Evolutionary conservation across 2,797 vertebrate genomes (phyloP).

Genomic region (Epinephelus awoara): DNA sequence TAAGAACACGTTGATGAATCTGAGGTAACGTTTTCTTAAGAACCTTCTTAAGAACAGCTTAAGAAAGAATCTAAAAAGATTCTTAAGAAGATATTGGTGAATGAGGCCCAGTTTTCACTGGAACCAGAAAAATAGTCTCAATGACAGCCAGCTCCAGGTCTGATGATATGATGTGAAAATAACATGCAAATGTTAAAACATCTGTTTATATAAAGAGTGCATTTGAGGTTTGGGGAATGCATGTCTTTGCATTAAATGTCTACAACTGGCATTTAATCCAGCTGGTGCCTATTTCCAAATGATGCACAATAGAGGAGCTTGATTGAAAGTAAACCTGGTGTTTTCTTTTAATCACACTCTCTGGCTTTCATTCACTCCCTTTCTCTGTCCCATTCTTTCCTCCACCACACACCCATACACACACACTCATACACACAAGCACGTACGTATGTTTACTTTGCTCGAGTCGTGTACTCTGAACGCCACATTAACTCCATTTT

Average conservation of each 20-base stretch:
- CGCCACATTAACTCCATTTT: conserved; percentile 72
- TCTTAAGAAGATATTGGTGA: too few species aligned
- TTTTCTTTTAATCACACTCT: conserved; percentile 69
- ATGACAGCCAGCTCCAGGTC: too few species aligned
- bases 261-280: background rate
- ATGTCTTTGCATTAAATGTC: background rate
- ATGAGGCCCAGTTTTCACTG: too few species aligned
- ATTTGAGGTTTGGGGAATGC: too few species aligned
- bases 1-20: too few species aligned
- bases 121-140: too few species aligned
- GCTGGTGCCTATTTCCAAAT: background rate
- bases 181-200: too few species aligned
- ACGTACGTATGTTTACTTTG: conserved; percentile 55
- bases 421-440: conserved; percentile 17
- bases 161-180: too few species aligned
- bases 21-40: too few species aligned
- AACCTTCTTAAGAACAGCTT: too few species aligned
- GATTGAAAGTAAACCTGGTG: conserved; percentile 26
- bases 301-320: background rate
- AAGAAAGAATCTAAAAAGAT: too few species aligned
- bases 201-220: too few species aligned
- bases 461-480: conserved; percentile 47
- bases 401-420: conserved; percentile 11
- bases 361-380: conserved; percentile 25
- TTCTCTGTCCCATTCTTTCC: conserved; percentile 4